Evolutionary conservation across 2,113 vertebrate genomes (phyloP).

Genomic region (Piliocolobus tephrosceles): DNA sequence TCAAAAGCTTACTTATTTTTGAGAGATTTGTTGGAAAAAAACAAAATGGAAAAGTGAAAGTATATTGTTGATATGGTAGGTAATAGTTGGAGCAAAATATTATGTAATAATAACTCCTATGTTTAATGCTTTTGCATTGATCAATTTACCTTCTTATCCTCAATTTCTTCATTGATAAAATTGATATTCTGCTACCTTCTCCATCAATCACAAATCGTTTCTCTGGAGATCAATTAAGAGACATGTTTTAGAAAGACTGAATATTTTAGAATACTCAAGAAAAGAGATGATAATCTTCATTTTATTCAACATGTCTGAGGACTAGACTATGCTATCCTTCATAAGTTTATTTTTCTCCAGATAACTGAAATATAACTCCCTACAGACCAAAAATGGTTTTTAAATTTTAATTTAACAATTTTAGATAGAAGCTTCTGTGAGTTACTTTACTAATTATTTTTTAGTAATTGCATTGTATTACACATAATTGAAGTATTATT

Average conservation of each 20-base stretch:
- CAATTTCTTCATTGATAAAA: neutral
- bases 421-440: neutral
- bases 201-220: neutral
- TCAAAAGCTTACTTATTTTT: neutral
- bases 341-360: neutral
- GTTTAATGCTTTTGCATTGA: neutral
- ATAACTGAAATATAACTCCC: neutral
- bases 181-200: neutral
- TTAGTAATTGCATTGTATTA: neutral
- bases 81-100: neutral
- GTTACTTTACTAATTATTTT: neutral
- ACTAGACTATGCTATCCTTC: neutral
- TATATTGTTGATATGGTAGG: neutral
- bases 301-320: neutral
- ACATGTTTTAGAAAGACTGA: neutral
- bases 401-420: slow-evolving; percentile 27
- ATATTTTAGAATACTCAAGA: neutral
- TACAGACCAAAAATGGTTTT: neutral
- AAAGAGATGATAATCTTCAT: neutral
- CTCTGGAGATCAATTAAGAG: neutral
- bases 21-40: neutral
- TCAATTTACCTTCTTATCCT: neutral
- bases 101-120: neutral
- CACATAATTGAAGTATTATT: slow-evolving; percentile 22
- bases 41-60: neutral